Percentiles rank a stretch among this genome's conserved stretches.
Conservation (phyloP, 1,140 invertebrate species). For the Diorhabda carinulata region DNA sequence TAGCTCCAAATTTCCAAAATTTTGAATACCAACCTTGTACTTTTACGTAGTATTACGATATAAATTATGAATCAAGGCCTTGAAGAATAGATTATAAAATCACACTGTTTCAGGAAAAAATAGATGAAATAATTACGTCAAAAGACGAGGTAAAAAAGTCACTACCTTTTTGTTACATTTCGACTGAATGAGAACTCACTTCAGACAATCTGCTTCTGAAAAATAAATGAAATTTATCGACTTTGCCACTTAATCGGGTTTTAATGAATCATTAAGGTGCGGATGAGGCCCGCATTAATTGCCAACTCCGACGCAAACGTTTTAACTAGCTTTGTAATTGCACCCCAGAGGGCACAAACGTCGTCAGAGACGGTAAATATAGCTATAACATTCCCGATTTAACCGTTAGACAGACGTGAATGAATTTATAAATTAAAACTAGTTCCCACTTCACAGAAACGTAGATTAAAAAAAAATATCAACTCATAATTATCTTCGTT, state of each 20-base stretch:
- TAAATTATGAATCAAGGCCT: no score
- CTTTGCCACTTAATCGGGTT: conserved; percentile 35
- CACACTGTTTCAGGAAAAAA: no score
- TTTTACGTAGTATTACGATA: no score
- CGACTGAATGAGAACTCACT: no score
- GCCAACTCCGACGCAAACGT: conserved; percentile 30
- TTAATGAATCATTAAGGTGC: conserved; percentile 43
- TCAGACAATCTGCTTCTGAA: background rate
- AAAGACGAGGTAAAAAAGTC: no score
- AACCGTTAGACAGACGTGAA: background rate
- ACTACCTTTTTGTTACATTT: no score
- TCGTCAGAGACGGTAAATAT: background rate
- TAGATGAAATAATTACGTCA: no score
- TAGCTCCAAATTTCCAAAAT: no score
- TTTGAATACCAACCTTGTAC: no score
- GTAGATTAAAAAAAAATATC: no score
- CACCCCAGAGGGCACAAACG: conserved; percentile 23
- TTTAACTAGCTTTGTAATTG: conserved; percentile 38
- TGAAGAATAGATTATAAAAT: no score
- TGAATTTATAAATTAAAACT: background rate
- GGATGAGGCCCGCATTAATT: conserved; percentile 36
- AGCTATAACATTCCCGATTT: background rate
- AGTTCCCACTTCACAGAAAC: background rate
- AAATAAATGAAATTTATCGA: conserved; percentile 10
- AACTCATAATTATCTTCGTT: no score